Evolutionary conservation across 1,140 invertebrate genomes (phyloP), one percentile per base, ranked within the genome.

Genomic region (Lordiphosa collinella): DNA sequence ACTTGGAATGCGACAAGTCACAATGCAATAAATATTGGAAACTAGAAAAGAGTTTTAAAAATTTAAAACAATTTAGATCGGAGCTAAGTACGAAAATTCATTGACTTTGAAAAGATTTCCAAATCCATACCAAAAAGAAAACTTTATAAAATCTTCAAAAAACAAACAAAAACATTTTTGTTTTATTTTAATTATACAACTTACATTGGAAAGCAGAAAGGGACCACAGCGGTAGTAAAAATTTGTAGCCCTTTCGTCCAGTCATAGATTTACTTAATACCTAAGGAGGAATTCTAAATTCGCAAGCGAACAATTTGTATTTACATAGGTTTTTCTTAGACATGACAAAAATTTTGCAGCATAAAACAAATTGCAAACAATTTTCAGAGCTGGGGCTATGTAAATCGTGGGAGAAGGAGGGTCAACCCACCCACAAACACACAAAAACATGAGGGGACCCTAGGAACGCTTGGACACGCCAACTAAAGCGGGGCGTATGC

Each of bases 401-500:
- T 63, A 67, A 56, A 53, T 25, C 44, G 46, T 16, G 29, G 36
- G 52, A 13, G n/a, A 36, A 13, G n/a, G 1, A 9, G 8, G 35
- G 14, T 1, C 13, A 36, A 11, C 10, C 13, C 11, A 53, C 34
- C 35, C 13, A 11, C 11, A 25, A 18, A 36, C 18, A 25, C 37
- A 37, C 37, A 47, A 2, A 47, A 2, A n/a, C 32, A 31, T 8
- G 34, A 16, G 25, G 46, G 22, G 61, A 36, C 6, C 12, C 10
- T 31, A 71, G 76, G 44, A 79, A 35, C 70, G 70, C 44, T 97
- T 97, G 22, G 96, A 94, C 16, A 99, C 98, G 38, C 97, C 98
- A 25, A 99, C 98, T 36, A 98, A 90, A n/a, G 98, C 98, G 37
- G 98, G 97, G 79, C 98, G 91, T 73, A 99, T 93, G 65, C 97